Conservation (phyloP, 2,113 vertebrate genomes). For the Chaetodon trifascialis region DNA sequence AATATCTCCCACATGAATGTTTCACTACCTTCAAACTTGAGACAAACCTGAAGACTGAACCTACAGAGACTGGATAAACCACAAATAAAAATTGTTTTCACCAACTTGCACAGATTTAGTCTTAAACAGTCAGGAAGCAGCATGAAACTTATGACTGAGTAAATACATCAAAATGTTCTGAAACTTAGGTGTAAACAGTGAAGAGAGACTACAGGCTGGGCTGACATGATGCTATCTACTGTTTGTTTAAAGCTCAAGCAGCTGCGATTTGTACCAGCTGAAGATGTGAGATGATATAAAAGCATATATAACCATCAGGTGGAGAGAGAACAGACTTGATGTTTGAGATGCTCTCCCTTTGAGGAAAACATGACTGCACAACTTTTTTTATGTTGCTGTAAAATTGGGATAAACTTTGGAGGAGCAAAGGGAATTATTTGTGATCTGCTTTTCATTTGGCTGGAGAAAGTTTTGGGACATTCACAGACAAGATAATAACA, state of each 20-base stretch:
- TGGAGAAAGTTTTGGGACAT: background rate
- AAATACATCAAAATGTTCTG: no score
- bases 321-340: background rate
- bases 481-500: background rate
- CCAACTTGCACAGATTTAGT: background rate
- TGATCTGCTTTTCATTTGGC: background rate
- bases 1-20: background rate
- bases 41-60: background rate
- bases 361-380: no score
- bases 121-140: no score
- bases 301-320: no score
- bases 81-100: no score
- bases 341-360: background rate
- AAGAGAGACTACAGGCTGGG: no score
- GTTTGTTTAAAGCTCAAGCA: no score
- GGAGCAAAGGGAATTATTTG: background rate
- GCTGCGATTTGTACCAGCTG: no score
- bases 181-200: no score
- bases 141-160: no score
- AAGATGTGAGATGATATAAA: background rate
- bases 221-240: no score
- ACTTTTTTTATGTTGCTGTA: no score
- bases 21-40: background rate
- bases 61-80: background rate
- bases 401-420: background rate